Percentiles rank a stretch among this genome's conserved stretches.
phyloP scores from a whole-genome alignment of 64 coral and sea anemone genomes.

The Montipora sp. region DNA sequence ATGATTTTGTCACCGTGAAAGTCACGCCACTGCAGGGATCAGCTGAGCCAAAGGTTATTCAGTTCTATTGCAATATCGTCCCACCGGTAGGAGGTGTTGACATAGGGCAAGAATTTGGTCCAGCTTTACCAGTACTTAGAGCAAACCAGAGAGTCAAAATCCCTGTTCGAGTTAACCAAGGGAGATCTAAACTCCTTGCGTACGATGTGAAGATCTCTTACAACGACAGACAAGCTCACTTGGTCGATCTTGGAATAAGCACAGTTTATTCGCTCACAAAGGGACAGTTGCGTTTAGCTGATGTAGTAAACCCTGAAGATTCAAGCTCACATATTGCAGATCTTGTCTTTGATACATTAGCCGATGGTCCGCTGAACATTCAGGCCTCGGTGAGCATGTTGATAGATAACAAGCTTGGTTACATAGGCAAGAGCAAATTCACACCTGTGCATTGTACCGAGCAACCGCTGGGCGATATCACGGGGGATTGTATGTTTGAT shows the following conservation, averaged over 20 bases:
- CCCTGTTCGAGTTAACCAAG: slow-evolving; percentile 31
- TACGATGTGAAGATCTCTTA: slow-evolving; percentile 60
- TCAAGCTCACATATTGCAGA: slow-evolving; percentile 15
- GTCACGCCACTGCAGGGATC: neutral
- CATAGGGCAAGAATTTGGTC: slow-evolving; percentile 57
- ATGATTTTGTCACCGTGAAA: slow-evolving; percentile 39
- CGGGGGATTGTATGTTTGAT: slow-evolving; percentile 62
- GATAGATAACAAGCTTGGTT: slow-evolving; percentile 41
- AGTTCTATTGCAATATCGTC: slow-evolving; percentile 63
- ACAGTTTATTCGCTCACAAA: slow-evolving; percentile 16
- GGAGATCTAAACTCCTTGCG: slow-evolving; percentile 35
- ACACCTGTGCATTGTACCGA: neutral
- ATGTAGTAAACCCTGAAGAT: slow-evolving; percentile 38
- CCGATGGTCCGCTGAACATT: neutral
- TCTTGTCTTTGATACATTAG: slow-evolving; percentile 11
- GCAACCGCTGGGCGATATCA: slow-evolving; percentile 56
- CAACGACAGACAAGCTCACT: slow-evolving; percentile 22
- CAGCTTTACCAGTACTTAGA: slow-evolving; percentile 43
- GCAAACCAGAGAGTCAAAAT: slow-evolving; percentile 24
- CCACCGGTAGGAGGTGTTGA: slow-evolving; percentile 56
- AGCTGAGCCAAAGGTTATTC: neutral
- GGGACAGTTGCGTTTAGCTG: slow-evolving; percentile 43
- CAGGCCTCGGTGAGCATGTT: slow-evolving; percentile 46
- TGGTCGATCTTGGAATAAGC: slow-evolving; percentile 19
- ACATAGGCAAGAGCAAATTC: slow-evolving; percentile 7